A percentile compares a stretch with the other conserved stretches of the same genome.
These are phyloP conservation scores for Euura lappo DNA, from an alignment of 1,140 invertebrate genomes.

Conservation along the genomic window DNA sequence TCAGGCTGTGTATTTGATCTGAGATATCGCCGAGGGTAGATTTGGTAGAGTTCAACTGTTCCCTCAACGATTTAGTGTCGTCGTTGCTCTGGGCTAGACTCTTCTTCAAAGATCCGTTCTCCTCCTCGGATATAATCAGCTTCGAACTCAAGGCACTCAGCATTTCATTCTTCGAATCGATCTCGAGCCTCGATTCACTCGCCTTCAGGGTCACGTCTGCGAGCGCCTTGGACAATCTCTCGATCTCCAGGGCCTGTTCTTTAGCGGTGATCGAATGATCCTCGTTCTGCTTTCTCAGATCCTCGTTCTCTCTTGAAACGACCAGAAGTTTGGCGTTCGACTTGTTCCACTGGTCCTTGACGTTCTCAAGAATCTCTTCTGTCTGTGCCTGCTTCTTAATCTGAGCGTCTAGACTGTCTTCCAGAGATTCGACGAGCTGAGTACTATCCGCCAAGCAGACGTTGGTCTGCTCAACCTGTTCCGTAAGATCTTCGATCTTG, in stretches of 20 bases:
- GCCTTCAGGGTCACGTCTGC: no score
- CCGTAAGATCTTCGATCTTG: constrained; percentile 42
- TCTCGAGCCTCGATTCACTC: not conserved
- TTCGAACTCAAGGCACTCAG: not conserved
- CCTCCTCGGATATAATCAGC: not conserved
- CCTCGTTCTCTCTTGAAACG: not conserved
- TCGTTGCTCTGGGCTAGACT: not conserved
- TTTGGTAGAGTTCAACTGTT: not conserved
- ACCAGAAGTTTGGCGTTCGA: constrained; percentile 8
- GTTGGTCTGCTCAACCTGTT: constrained; percentile 37
- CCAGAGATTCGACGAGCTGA: constrained; percentile 37
- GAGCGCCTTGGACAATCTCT: no score
- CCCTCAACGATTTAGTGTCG: not conserved
- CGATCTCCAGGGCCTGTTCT: no score
- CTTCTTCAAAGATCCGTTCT: not conserved
- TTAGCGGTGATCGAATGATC: no score
- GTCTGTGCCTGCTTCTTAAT: constrained; percentile 30
- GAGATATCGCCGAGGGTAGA: not conserved
- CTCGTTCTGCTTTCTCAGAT: not conserved
- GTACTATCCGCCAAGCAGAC: constrained; percentile 41
- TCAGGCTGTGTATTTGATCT: not conserved
- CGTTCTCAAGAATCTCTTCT: constrained; percentile 28
- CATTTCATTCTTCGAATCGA: not conserved
- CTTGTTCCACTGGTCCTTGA: constrained; percentile 26
- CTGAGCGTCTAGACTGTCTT: constrained; percentile 44